Conservation (phyloP, 2,888 invertebrate species). For the Diaprepes abbreviatus region DNA sequence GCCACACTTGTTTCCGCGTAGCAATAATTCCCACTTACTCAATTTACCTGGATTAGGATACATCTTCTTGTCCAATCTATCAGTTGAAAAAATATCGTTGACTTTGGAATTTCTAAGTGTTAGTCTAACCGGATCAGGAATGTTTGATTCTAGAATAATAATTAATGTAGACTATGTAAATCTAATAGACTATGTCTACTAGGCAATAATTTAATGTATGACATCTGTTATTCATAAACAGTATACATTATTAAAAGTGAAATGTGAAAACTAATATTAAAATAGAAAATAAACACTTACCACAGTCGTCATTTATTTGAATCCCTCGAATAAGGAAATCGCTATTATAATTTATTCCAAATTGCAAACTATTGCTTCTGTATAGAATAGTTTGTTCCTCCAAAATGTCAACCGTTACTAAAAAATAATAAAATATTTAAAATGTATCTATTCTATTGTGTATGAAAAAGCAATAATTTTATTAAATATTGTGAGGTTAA, state of each 20-base stretch:
- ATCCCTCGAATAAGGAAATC: constrained; percentile 4
- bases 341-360: neutral
- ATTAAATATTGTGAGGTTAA: too few relatives aligned
- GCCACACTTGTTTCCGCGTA: too few relatives aligned
- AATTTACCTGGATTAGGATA: neutral
- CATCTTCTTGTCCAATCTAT: neutral
- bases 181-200: too few relatives aligned
- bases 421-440: constrained; percentile 5
- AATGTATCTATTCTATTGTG: too few relatives aligned
- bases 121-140: constrained; percentile 5
- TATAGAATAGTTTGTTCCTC: neutral
- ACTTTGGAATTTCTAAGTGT: neutral
- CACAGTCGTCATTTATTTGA: constrained; percentile 7
- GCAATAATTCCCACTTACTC: too few relatives aligned
- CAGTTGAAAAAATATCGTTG: neutral
- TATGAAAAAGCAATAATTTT: too few relatives aligned
- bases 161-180: too few relatives aligned
- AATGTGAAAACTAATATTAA: too few relatives aligned
- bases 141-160: constrained; percentile 1
- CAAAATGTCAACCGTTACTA: neutral
- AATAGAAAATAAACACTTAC: constrained; percentile 3
- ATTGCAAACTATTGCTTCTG: neutral
- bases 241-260: too few relatives aligned
- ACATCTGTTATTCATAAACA: too few relatives aligned
- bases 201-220: too few relatives aligned